Evolutionary conservation across 2,888 invertebrate species (phyloP), one percentile per base, ranked within the genome.

Genomic region (Hypomecis atomaria): DNA sequence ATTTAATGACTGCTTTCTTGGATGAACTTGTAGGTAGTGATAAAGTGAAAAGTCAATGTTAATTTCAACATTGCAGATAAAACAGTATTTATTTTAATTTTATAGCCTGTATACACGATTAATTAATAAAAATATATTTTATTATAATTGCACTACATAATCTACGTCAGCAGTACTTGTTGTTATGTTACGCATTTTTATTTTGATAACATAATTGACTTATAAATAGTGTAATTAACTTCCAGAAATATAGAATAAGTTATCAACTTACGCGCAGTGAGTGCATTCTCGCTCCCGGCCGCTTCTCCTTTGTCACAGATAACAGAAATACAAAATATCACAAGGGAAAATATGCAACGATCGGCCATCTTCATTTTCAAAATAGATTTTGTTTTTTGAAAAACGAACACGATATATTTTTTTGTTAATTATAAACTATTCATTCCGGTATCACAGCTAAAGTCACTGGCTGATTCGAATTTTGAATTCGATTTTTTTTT

Each of bases 281-380:
- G 76, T 55, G 77, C 70, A 69, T 84, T 87, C 60, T 83, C 83
- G 70, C 82, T 85, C 72, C 85, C 88, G 48, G 89, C 89, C 63
- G 90, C 89, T 70, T 87, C 84, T 45, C 89, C 89, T 62, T 78
- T 84, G 59, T 78, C 83, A 71, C 84, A 86, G 62, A 88, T 75
- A 64, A 86, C 84, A 69, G 81, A 83, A 73, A 91, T 75, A 75
- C 85, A 86, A 75, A 91, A 74, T 65, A 92, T 76, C 70, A 91
- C 75, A 58, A 91, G 70, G 33, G 81, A 82, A 78, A 85, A 83
- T 67, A 90, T 73, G 68, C 80, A 86, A 70, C 79, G 79, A 54
- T 78, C 79, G 54, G 82, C 85, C 90, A 88, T 90, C 76, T 78
- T 86, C 74, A 82, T 84, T 73, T 78, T 59, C 50, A 42, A 50